Conservation (phyloP, 1,140 invertebrate genomes). For the Ceratina australensis region DNA sequence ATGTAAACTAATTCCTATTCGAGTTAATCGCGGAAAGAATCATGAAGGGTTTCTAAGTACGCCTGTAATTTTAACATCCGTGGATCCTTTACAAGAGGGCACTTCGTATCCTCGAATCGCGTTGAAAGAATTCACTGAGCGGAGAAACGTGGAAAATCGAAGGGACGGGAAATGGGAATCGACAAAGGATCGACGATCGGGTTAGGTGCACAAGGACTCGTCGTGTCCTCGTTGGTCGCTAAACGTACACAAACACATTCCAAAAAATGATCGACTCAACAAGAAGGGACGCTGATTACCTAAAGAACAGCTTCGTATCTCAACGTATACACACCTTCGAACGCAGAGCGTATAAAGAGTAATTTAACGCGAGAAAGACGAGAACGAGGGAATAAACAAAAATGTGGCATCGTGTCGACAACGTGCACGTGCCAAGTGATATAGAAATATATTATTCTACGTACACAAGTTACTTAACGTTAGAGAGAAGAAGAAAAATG, state of each 20-base stretch:
- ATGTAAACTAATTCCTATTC: too few relatives aligned
- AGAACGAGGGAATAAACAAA: slow-evolving; percentile 53
- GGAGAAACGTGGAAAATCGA: background rate
- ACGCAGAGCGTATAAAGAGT: background rate
- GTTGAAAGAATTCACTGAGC: background rate
- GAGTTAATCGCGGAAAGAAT: too few relatives aligned
- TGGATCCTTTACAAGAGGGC: too few relatives aligned
- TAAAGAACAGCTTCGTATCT: slow-evolving; percentile 37
- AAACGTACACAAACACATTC: slow-evolving; percentile 43
- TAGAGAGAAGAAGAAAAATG: slow-evolving; percentile 17
- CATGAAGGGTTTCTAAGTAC: too few relatives aligned
- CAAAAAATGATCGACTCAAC: background rate
- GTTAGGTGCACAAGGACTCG: slow-evolving; percentile 62
- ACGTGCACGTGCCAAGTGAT: slow-evolving; percentile 72
- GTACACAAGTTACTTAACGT: slow-evolving; percentile 42
- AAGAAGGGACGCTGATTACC: slow-evolving; percentile 6
- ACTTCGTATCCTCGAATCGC: background rate
- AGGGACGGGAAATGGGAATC: background rate
- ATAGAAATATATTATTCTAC: slow-evolving; percentile 60
- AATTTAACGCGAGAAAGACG: background rate
- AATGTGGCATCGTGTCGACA: slow-evolving; percentile 73
- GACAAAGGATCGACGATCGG: slow-evolving; percentile 15
- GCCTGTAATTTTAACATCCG: too few relatives aligned
- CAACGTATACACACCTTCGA: background rate
- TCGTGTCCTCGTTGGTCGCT: slow-evolving; percentile 77